Percentiles rank a stretch among this genome's conserved stretches.
These are phyloP conservation scores for Tribolium madens DNA, from an alignment of 1,140 invertebrate genomes.

Conservation along the genomic window DNA sequence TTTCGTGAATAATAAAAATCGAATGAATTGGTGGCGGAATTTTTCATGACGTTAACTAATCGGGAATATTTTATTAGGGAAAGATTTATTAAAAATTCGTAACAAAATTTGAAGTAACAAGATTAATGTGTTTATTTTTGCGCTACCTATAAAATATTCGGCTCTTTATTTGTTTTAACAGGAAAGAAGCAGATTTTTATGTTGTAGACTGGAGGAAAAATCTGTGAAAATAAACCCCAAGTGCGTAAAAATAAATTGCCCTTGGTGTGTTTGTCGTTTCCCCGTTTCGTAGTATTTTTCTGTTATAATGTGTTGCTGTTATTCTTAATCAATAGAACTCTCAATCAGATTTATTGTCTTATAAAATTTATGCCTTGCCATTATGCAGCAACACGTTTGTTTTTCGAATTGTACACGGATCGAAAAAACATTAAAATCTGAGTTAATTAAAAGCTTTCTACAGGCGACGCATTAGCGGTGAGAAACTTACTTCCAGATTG, in stretches of 20 bases:
- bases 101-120: too few species aligned
- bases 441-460: conserved; percentile 31
- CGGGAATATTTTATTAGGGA: too few species aligned
- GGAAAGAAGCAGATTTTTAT: not conserved
- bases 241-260: conserved; percentile 26
- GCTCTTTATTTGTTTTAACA: not conserved
- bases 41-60: too few species aligned
- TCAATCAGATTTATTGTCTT: conserved; percentile 24
- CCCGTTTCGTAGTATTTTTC: not conserved
- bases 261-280: conserved; percentile 3
- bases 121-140: not conserved
- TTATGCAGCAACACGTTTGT: conserved; percentile 20
- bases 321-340: conserved; percentile 21
- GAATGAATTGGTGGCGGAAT: too few species aligned
- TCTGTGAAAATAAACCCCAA: conserved; percentile 2
- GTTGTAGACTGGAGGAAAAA: not conserved
- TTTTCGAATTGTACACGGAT: conserved; percentile 17
- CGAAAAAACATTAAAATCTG: not conserved
- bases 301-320: conserved; percentile 11
- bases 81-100: too few species aligned
- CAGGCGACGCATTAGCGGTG: conserved; percentile 13
- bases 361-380: conserved; percentile 28
- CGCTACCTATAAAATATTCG: not conserved
- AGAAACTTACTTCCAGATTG: conserved; percentile 23
- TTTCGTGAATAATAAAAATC: too few species aligned